Conservation (phyloP, 2,888 invertebrate species). For the Aleiodes alternator region DNA sequence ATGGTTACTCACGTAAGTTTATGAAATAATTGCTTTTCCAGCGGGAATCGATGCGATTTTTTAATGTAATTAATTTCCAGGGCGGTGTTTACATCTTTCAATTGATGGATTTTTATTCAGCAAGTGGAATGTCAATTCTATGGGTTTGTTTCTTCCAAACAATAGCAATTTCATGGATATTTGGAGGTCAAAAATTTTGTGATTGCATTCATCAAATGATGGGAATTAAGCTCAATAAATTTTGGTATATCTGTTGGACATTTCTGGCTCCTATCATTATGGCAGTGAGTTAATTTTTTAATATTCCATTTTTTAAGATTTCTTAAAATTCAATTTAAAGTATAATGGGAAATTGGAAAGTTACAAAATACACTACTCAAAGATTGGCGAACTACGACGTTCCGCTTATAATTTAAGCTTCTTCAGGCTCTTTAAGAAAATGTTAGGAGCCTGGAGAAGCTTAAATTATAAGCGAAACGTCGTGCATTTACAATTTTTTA, state of each 20-base stretch:
- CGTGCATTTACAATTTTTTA: no score
- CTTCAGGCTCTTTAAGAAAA: no score
- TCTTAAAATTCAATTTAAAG: no score
- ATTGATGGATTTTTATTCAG: constrained; percentile 78
- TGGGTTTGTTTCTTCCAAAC: constrained; percentile 82
- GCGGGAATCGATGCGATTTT: no score
- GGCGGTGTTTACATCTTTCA: constrained; percentile 76
- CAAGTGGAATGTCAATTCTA: constrained; percentile 79
- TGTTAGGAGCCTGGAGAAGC: no score
- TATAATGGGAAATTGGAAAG: neutral
- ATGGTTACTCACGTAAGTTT: constrained; percentile 80
- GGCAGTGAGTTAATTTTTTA: constrained; percentile 75
- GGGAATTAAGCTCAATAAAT: constrained; percentile 77
- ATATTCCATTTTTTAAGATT: constrained; percentile 1
- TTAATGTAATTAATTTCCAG: constrained; percentile 58
- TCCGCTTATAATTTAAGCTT: neutral
- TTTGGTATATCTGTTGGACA: constrained; percentile 80
- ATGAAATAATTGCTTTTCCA: neutral
- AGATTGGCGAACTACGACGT: neutral
- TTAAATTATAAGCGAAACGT: no score
- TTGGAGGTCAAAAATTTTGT: constrained; percentile 78
- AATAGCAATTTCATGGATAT: constrained; percentile 79
- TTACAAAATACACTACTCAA: no score
- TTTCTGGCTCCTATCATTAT: constrained; percentile 79
- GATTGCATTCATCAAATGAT: constrained; percentile 82